These are phyloP conservation scores for Cheilosia vulpina DNA, from an alignment of 2,888 invertebrate species.

Conservation along the genomic window DNA sequence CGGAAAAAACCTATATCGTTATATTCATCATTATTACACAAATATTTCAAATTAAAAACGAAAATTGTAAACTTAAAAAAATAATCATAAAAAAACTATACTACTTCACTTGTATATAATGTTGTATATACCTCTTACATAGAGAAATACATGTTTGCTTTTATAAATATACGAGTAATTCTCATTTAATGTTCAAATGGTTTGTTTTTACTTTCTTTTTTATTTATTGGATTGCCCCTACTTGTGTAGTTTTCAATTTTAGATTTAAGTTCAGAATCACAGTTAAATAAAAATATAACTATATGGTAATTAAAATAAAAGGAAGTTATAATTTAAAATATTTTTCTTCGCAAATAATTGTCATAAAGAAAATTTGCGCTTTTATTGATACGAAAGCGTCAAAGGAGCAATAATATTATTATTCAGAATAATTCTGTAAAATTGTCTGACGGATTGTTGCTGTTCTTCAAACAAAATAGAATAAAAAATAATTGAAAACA, in stretches of 20 bases:
- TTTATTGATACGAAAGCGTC: background rate
- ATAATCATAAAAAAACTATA: constrained; percentile 66
- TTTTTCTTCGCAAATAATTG: constrained; percentile 31
- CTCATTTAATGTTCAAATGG: constrained; percentile 54
- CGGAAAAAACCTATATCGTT: constrained; percentile 39
- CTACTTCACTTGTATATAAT: constrained; percentile 59
- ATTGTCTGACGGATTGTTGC: background rate
- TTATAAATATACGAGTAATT: constrained; percentile 55
- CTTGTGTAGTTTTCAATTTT: constrained; percentile 76
- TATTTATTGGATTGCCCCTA: constrained; percentile 75
- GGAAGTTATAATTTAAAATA: background rate
- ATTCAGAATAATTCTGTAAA: background rate
- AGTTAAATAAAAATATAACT: constrained; percentile 55
- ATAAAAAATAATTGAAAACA: background rate
- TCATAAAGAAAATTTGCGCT: constrained; percentile 4
- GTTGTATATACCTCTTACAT: constrained; percentile 55
- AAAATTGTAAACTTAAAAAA: constrained; percentile 49
- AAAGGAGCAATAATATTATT: background rate
- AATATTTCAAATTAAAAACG: background rate
- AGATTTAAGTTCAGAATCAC: constrained; percentile 79
- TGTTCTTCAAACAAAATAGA: background rate
- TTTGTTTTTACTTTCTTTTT: constrained; percentile 63
- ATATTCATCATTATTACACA: constrained; percentile 45
- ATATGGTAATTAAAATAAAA: background rate
- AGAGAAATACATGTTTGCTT: constrained; percentile 60